phyloP scores from a whole-genome alignment of 2,888 invertebrate genomes.

The Mesopsocus fuscifrons region DNA sequence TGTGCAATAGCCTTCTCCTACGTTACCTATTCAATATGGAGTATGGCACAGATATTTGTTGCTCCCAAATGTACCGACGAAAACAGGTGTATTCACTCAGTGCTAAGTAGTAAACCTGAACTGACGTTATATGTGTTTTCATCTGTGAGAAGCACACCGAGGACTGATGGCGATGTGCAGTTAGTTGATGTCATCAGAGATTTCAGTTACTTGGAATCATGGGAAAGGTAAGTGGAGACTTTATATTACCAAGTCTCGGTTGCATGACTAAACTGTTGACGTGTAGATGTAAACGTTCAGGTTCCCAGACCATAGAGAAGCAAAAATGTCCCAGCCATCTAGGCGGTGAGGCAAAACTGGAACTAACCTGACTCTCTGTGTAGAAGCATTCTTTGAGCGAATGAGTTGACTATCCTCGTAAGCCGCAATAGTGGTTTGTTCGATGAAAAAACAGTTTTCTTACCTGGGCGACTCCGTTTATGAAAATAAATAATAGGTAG shows the following conservation, averaged over 20 bases:
- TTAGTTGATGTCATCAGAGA: slow-evolving; percentile 38
- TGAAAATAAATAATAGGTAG: no score
- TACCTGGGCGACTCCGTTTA: no score
- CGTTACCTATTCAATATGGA: slow-evolving; percentile 55
- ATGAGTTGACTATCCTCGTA: no score
- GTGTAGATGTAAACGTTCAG: no score
- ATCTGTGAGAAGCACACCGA: slow-evolving; percentile 38
- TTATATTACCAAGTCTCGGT: no score
- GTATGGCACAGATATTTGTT: slow-evolving; percentile 50
- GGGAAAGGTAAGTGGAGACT: slow-evolving; percentile 25
- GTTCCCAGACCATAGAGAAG: no score
- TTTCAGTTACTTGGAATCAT: slow-evolving; percentile 42
- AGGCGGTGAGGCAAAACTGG: no score
- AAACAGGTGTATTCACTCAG: slow-evolving; percentile 47
- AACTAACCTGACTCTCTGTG: slow-evolving; percentile 1
- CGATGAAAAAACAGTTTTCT: no score
- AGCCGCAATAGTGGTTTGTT: no score
- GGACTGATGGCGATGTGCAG: slow-evolving; percentile 31
- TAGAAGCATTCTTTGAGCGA: slow-evolving; percentile 5
- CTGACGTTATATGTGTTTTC: slow-evolving; percentile 46
- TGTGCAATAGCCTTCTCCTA: slow-evolving; percentile 45
- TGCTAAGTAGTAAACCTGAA: slow-evolving; percentile 42
- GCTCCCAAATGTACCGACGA: slow-evolving; percentile 44
- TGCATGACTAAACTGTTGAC: no score
- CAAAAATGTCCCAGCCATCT: no score